These are phyloP conservation scores for Zhuqinia jingwanae DNA, from an alignment of 2,888 invertebrate species.

Conservation along the genomic window DNA sequence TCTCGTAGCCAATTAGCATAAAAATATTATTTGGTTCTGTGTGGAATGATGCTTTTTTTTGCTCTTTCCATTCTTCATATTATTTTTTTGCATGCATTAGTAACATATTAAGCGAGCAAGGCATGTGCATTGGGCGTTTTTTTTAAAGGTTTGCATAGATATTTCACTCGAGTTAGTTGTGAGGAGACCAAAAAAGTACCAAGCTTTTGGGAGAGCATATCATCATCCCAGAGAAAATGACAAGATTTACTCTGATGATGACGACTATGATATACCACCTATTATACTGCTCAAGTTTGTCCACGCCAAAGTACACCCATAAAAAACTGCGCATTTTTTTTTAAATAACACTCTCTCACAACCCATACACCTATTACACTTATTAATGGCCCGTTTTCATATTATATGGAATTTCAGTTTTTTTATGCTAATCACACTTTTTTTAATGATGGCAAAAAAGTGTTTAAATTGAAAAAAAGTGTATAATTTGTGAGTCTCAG, in stretches of 20 bases:
- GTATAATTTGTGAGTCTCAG: too few species aligned
- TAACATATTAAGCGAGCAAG: background rate
- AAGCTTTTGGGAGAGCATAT: background rate
- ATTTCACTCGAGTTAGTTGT: too few species aligned
- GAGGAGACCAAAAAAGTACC: slow-evolving; percentile 14
- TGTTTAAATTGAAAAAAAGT: too few species aligned
- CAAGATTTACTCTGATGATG: slow-evolving; percentile 45
- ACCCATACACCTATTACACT: background rate
- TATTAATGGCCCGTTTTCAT: background rate
- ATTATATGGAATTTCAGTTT: background rate
- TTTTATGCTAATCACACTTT: background rate
- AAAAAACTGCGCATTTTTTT: slow-evolving; percentile 42
- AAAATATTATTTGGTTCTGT: slow-evolving; percentile 44
- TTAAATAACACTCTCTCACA: background rate
- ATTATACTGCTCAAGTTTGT: background rate
- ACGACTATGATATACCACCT: background rate
- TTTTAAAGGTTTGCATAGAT: background rate
- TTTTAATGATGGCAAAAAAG: too few species aligned
- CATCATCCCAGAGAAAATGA: background rate
- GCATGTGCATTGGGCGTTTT: slow-evolving; percentile 40
- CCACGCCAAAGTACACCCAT: slow-evolving; percentile 4
- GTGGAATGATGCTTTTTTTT: slow-evolving; percentile 28
- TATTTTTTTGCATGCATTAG: background rate
- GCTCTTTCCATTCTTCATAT: slow-evolving; percentile 14
- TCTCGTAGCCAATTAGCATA: slow-evolving; percentile 48